Conservation (phyloP, 1,140 invertebrate species). For the Cotesia vestalis region DNA sequence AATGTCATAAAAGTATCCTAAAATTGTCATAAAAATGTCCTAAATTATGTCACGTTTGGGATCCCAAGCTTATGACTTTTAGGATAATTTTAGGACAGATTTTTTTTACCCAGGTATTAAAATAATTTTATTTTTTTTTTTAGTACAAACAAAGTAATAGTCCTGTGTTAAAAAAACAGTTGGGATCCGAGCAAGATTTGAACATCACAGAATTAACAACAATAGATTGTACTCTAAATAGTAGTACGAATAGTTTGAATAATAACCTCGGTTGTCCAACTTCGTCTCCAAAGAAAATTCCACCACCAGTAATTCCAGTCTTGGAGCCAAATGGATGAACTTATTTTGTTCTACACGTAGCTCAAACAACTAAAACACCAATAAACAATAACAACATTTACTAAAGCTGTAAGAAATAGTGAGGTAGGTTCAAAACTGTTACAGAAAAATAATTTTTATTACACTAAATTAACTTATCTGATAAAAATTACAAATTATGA, state of each 20-base stretch:
- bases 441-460: background rate
- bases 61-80: no score
- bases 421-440: background rate
- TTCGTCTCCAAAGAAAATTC: constrained; percentile 46
- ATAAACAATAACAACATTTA: background rate
- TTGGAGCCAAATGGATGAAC: constrained; percentile 62
- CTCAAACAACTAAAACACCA: background rate
- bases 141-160: constrained; percentile 52
- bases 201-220: constrained; percentile 57
- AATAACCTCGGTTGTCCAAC: constrained; percentile 55
- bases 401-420: background rate
- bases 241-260: constrained; percentile 58
- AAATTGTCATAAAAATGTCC: no score
- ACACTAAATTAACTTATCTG: background rate
- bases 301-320: constrained; percentile 50
- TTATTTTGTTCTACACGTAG: background rate
- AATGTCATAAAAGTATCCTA: no score
- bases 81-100: no score
- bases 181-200: constrained; percentile 40
- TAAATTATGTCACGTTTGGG: no score
- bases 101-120: background rate
- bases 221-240: constrained; percentile 55
- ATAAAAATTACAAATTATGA: no score
- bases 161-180: constrained; percentile 41
- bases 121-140: constrained; percentile 29